phyloP scores from a whole-genome alignment of 2,888 invertebrate genomes.

The Caenorhabditis macrosperma region DNA sequence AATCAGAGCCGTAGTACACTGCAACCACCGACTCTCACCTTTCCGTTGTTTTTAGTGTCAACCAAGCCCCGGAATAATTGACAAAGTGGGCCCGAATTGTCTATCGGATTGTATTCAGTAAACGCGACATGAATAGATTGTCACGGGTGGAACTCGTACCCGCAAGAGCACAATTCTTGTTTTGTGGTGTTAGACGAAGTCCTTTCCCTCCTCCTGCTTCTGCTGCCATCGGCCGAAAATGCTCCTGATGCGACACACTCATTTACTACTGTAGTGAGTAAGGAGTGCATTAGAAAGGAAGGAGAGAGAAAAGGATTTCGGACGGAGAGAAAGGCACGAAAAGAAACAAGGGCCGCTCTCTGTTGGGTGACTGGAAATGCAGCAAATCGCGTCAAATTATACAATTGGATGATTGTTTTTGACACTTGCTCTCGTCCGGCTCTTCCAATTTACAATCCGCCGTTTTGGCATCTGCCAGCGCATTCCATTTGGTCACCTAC shows the following conservation, averaged over 20 bases:
- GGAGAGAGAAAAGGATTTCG: constrained; percentile 23
- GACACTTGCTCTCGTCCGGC: constrained; percentile 59
- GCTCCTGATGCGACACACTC: neutral
- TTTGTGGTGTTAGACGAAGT: constrained; percentile 5
- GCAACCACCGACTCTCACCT: too few relatives aligned
- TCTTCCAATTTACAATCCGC: constrained; percentile 49
- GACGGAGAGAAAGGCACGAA: constrained; percentile 2
- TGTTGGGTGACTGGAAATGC: constrained; percentile 31
- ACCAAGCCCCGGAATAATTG: neutral
- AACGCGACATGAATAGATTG: constrained; percentile 46
- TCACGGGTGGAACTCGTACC: constrained; percentile 18
- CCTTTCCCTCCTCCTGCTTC: neutral
- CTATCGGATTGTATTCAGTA: constrained; percentile 28
- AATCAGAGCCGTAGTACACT: too few relatives aligned
- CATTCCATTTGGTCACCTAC: constrained; percentile 38
- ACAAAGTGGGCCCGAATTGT: neutral
- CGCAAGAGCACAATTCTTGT: constrained; percentile 40
- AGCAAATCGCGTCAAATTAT: constrained; percentile 64
- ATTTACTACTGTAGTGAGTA: constrained; percentile 35
- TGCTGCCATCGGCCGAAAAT: too few relatives aligned
- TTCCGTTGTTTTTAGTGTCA: constrained; percentile 3
- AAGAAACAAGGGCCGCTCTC: constrained; percentile 11
- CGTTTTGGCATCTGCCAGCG: constrained; percentile 18
- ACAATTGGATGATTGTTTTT: constrained; percentile 69
- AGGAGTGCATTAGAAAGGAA: constrained; percentile 50